Base-by-base conservation (phyloP, 2,113 vertebrate species). In the Scytalopus superciliaris region DNA sequence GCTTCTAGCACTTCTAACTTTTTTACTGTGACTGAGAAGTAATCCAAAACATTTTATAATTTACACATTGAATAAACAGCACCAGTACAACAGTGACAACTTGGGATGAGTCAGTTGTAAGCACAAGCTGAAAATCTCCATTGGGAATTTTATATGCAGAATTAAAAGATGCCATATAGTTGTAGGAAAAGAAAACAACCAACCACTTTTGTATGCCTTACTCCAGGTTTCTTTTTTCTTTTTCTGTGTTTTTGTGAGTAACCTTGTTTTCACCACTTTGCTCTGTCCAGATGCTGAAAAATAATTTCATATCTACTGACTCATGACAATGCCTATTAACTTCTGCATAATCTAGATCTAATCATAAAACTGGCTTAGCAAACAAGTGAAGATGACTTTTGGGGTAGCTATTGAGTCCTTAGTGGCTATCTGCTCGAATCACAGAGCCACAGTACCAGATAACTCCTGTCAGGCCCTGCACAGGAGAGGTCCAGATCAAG, bases 261-360 rank as follows among this genome's bases (percentile, higher is more conserved):
- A 77, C 59, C 33, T 85, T 67, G 21, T 44, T 94, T 90, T 75
- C 69, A 88, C 24, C 6, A 13, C 63, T 86, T 90, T 25, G 56
- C 42, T 82, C 17, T 70, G 40, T 56, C 80, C 69, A 94, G 69
- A 89, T 86, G 62, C 27, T 63, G 62, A 66, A 87, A 70, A 88
- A 45, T 33, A 73, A 76, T 89, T 94, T 95, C 22, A 11, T 53
- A 63, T 89, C 87, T 90, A 86, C 35, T 90, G 87, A 93, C 53
- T 95, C 91, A 84, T 94, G 76, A 73, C 23, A 85, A 49, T 74
- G 19, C 27, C 59, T 86, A 63, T 77, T 90, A 91, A 81, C 47
- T 91, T 92, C 49, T 70, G 40, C 16, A 35, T 84, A 59, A 59
- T 52, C 55, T 57, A 80, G 50, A 72, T 92, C 50, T 75, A 81